Evolutionary conservation across 2,113 vertebrate genomes (phyloP).

Genomic region (Motacilla alba): DNA sequence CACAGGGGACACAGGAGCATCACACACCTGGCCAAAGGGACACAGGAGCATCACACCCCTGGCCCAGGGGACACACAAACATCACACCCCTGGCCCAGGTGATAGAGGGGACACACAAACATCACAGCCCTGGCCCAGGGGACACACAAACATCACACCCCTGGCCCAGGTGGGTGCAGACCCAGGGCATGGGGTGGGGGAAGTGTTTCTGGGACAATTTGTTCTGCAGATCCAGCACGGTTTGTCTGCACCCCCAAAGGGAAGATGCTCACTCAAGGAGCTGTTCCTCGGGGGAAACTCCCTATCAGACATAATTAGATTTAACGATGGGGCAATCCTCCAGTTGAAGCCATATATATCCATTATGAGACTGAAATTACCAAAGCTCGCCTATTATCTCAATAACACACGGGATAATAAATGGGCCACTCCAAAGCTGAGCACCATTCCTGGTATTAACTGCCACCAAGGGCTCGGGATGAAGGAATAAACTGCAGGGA

Average conservation of each 20-base stretch:
- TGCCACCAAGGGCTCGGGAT: slow-evolving; percentile 51
- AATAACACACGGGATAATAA: slow-evolving; percentile 68
- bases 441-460: slow-evolving; percentile 57
- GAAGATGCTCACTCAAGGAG: slow-evolving; percentile 56
- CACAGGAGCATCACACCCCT: background rate
- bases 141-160: background rate
- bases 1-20: background rate
- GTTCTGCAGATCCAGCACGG: background rate
- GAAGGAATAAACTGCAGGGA: slow-evolving; percentile 49
- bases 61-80: background rate
- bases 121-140: too few species aligned
- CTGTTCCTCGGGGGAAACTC: slow-evolving; percentile 54
- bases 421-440: slow-evolving; percentile 56
- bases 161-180: background rate
- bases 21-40: background rate
- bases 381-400: slow-evolving; percentile 69
- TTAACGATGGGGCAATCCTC: slow-evolving; percentile 73
- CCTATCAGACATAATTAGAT: slow-evolving; percentile 69
- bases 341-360: slow-evolving; percentile 72
- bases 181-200: too few species aligned
- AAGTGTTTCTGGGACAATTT: background rate
- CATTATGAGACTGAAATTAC: slow-evolving; percentile 71
- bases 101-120: too few species aligned
- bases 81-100: too few species aligned
- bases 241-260: background rate